Conservation (phyloP, 2,797 vertebrate genomes). For the Hydrophis major region DNA sequence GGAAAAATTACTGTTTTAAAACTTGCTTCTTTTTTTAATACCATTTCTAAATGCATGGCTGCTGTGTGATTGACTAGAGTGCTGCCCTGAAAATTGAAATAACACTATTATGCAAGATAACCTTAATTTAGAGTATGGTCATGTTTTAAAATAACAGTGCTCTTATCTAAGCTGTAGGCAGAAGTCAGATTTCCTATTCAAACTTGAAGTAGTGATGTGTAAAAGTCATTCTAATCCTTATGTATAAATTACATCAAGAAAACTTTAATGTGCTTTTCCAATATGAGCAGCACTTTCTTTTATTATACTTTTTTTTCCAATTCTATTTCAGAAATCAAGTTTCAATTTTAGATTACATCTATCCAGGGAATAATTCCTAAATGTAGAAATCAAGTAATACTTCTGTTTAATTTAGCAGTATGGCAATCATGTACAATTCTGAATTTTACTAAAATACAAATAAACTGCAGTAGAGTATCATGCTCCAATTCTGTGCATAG, state of each 20-base stretch:
- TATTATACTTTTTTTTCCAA: not conserved
- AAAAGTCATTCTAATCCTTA: not conserved
- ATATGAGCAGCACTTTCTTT: not conserved
- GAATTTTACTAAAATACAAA: slow-evolving; percentile 13
- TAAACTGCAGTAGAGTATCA: not conserved
- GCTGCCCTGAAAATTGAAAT: slow-evolving; percentile 3
- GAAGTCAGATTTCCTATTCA: not conserved
- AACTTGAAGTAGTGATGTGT: slow-evolving; percentile 1
- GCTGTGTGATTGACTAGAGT: not conserved
- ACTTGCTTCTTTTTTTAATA: not conserved
- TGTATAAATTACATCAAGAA: not conserved
- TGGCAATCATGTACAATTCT: slow-evolving; percentile 18
- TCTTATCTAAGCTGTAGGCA: slow-evolving; percentile 12
- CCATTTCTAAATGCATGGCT: not conserved
- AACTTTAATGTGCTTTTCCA: slow-evolving; percentile 3
- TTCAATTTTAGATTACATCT: not conserved
- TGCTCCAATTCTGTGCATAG: not conserved
- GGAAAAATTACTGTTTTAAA: not conserved
- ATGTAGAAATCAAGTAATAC: not conserved
- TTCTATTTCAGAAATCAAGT: slow-evolving; percentile 11
- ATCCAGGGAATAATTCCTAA: not conserved
- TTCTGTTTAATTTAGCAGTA: slow-evolving; percentile 22
- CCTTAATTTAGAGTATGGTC: not conserved
- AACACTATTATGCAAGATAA: slow-evolving; percentile 12
- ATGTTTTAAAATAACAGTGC: slow-evolving; percentile 13